A percentile compares a stretch with the other conserved stretches of the same genome.
Conservation (phyloP, 2,113 vertebrate genomes). For the Nibea albiflora region DNA sequence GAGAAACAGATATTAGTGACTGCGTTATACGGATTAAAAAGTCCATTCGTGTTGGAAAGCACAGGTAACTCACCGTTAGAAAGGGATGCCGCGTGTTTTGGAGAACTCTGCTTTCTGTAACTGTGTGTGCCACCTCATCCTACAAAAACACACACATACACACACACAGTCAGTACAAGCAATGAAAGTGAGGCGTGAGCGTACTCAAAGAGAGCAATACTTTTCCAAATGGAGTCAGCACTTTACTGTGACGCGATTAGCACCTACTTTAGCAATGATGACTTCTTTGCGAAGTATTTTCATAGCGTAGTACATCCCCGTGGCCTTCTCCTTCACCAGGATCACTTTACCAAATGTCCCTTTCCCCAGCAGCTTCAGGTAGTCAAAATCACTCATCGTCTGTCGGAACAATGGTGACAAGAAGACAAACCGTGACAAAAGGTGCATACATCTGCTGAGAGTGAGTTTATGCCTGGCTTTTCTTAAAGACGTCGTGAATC, state of each 20-base stretch:
- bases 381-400: constrained; percentile 98
- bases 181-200: not conserved
- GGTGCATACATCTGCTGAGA: not conserved
- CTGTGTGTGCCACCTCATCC: constrained; percentile 98
- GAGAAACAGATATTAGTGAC: not conserved
- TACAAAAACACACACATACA: constrained; percentile 70
- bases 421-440: not conserved
- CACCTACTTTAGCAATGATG: constrained; percentile 93
- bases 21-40: not conserved
- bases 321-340: constrained; percentile 93
- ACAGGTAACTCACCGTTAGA: constrained; percentile 86
- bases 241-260: not conserved
- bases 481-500: not conserved
- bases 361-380: constrained; percentile 95
- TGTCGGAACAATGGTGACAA: constrained; percentile 50
- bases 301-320: constrained; percentile 95
- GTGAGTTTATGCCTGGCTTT: not conserved
- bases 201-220: not conserved
- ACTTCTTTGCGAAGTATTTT: constrained; percentile 97
- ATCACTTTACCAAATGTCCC: constrained; percentile 98
- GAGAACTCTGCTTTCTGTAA: constrained; percentile 95
- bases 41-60: not conserved
- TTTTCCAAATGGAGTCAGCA: not conserved
- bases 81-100: constrained; percentile 96
- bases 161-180: constrained; percentile 31